Conservation (phyloP, 2,888 invertebrate genomes). For the Eristalinus sepulchralis region DNA sequence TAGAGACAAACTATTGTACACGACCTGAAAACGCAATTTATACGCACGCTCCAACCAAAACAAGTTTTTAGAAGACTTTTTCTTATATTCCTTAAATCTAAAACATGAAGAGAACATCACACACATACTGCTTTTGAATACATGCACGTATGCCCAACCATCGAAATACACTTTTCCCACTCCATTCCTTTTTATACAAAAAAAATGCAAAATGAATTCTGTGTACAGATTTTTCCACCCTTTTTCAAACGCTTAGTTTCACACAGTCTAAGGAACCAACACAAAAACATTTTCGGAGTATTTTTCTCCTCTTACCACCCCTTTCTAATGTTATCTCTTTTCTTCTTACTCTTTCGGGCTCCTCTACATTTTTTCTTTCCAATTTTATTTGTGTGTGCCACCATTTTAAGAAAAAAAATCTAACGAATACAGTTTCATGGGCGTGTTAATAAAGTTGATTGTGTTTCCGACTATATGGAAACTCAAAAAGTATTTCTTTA, state of each 20-base stretch:
- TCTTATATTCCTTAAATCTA: background rate
- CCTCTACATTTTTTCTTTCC: slow-evolving; percentile 33
- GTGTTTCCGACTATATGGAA: slow-evolving; percentile 9
- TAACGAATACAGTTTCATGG: slow-evolving; percentile 46
- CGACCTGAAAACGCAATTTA: slow-evolving; percentile 28
- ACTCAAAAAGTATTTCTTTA: background rate
- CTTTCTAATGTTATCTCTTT: slow-evolving; percentile 52
- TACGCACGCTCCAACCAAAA: slow-evolving; percentile 41
- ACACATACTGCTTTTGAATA: slow-evolving; percentile 8
- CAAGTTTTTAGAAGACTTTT: slow-evolving; percentile 40
- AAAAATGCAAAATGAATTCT: slow-evolving; percentile 60
- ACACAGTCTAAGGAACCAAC: slow-evolving; percentile 35
- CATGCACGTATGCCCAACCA: slow-evolving; percentile 9
- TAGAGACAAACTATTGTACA: background rate
- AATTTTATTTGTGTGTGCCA: slow-evolving; percentile 25
- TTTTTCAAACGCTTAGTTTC: slow-evolving; percentile 15
- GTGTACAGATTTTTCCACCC: slow-evolving; percentile 3
- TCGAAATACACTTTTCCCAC: slow-evolving; percentile 15
- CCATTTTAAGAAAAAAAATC: slow-evolving; percentile 27
- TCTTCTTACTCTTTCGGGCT: slow-evolving; percentile 7
- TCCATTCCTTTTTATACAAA: slow-evolving; percentile 29
- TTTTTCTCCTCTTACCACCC: slow-evolving; percentile 42
- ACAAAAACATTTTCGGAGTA: slow-evolving; percentile 36
- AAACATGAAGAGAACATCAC: background rate
- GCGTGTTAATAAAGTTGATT: slow-evolving; percentile 48